Evolutionary conservation across 2,797 vertebrate genomes (phyloP).

Genomic region (Poecilia velifera): DNA sequence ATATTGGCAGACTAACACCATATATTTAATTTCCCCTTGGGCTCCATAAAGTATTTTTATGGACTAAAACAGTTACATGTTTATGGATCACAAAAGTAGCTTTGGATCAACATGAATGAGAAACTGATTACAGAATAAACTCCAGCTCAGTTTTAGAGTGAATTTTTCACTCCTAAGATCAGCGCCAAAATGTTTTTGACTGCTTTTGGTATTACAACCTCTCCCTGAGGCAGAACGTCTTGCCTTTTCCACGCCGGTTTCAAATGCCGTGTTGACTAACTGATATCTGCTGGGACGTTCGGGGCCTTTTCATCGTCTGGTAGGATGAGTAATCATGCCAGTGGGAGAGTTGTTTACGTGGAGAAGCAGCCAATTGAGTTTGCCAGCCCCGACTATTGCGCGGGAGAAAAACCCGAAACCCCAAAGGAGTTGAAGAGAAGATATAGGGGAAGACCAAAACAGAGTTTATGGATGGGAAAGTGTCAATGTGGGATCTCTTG

Average conservation of each 20-base stretch:
- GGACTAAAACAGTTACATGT: background rate
- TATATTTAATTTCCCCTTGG: too few relatives aligned
- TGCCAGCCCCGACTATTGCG: background rate
- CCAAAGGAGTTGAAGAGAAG: background rate
- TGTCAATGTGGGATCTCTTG: background rate
- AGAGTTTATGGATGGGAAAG: background rate
- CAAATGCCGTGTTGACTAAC: background rate
- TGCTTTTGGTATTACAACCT: background rate
- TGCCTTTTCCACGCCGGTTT: background rate
- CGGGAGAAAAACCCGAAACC: background rate
- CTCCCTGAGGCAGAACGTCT: background rate
- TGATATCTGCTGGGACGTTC: constrained; percentile 1
- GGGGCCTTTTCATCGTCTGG: constrained; percentile 1
- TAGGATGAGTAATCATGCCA: background rate
- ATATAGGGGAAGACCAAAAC: background rate
- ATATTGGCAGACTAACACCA: too few relatives aligned
- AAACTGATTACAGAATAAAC: background rate
- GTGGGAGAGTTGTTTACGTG: constrained; percentile 2
- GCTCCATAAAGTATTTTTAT: too few relatives aligned
- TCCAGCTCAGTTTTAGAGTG: background rate
- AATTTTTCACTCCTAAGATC: background rate
- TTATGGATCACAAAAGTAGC: background rate
- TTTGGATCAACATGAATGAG: background rate
- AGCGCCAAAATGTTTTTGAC: constrained; percentile 3
- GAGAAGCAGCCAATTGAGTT: constrained; percentile 1